Percentiles rank a stretch among this genome's conserved stretches.
Conservation (phyloP, 2,113 vertebrate species). For the Forbesichthys papilliferus region DNA sequence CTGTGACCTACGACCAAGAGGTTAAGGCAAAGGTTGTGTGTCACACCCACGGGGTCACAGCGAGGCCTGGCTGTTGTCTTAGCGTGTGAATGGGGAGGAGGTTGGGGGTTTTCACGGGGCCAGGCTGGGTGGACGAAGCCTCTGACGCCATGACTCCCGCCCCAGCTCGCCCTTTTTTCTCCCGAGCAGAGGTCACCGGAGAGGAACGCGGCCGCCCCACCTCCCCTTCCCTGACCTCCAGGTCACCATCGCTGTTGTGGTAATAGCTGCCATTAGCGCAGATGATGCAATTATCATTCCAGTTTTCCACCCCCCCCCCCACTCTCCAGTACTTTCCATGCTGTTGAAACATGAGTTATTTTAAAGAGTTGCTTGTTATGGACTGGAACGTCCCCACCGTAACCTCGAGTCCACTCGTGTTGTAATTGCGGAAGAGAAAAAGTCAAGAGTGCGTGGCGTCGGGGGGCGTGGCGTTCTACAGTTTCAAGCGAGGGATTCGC, state of each 20-base stretch:
- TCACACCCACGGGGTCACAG: slow-evolving; percentile 78
- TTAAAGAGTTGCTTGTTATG: slow-evolving; percentile 47
- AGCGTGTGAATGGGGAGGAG: slow-evolving; percentile 67
- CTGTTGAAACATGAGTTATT: slow-evolving; percentile 38
- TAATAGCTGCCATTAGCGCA: slow-evolving; percentile 65
- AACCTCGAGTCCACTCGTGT: slow-evolving; percentile 58
- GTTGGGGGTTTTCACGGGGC: slow-evolving; percentile 46
- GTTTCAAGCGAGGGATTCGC: slow-evolving; percentile 1
- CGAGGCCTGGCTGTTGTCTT: slow-evolving; percentile 68
- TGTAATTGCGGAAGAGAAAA: slow-evolving; percentile 8
- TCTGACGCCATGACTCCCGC: slow-evolving; percentile 63
- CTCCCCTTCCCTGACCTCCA: slow-evolving; percentile 30
- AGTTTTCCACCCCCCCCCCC: slow-evolving; percentile 39
- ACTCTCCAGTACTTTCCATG: neutral
- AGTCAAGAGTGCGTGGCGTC: neutral
- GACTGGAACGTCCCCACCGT: slow-evolving; percentile 31
- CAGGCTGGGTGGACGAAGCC: slow-evolving; percentile 60
- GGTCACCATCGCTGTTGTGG: slow-evolving; percentile 64
- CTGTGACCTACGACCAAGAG: slow-evolving; percentile 71
- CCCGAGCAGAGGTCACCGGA: slow-evolving; percentile 57
- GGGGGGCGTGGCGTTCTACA: neutral
- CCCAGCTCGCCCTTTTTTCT: slow-evolving; percentile 61
- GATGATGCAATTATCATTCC: slow-evolving; percentile 69
- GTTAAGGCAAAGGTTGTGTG: slow-evolving; percentile 80
- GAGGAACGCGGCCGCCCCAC: slow-evolving; percentile 28